Evolutionary conservation across 1,140 invertebrate genomes (phyloP), one percentile per base, ranked within the genome.

Genomic region (Zaprionus capensis): DNA sequence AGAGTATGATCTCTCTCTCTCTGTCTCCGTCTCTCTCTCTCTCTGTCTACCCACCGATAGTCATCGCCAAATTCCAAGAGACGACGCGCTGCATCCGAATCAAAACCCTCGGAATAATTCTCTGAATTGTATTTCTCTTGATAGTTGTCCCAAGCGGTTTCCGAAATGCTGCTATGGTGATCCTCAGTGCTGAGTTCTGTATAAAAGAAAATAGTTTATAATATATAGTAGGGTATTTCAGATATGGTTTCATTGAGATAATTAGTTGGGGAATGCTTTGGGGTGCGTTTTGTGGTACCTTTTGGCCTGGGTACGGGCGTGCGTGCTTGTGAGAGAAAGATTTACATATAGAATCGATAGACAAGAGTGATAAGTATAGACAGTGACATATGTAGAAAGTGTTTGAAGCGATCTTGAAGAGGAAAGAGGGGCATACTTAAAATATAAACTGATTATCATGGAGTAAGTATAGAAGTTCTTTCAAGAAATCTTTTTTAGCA

Each of bases 51-150:
- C 76, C 66, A 92, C 88, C 97, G 94, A 93, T 98, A 98, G 93
- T 98, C 97, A 92, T 98, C 97, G 34, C 97, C 97, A 92, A 98
- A 98, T 85, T 98, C 97, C 62, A 98, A 92, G 14, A 98, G 93
- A 76, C 95, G 95, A 56, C 96, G 94, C 53, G 97, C 96, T 11
- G 96, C 95, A 92, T 98, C 97, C 11, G 97, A 96, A 92, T 98
- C 97, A 17, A 96, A 95, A n/a, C 96, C 95, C 93, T 98, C 97
- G 69, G 97, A 98, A 92, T 98, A 98, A 17, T 97, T 95, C 91
- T 98, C 97, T 69, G 97, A 98, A 92, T 97, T 95, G 92, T 98
- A 98, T 92, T 97, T 97, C 93, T 98, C 97, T 96, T 96, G 96
- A 93, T 96, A 97, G 91, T 96, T 96, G 92, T 97, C 96, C 96